These are phyloP conservation scores for Hydra vulgaris DNA, from an alignment of 30 jellyfish, hydroid and myxozoan genomes.

Conservation along the genomic window DNA sequence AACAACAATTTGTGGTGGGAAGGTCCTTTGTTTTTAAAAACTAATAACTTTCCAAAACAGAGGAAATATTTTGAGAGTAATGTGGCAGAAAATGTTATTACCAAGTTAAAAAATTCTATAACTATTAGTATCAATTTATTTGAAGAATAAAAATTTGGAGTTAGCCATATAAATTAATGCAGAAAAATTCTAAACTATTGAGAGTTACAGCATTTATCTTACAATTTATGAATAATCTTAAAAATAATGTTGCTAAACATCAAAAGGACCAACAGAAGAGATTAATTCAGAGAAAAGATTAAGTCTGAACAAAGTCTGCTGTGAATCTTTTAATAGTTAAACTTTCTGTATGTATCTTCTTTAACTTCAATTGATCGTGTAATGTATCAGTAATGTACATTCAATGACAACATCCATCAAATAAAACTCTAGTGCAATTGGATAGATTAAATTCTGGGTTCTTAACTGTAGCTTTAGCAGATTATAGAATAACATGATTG, in stretches of 20 bases:
- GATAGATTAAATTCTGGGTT: neutral
- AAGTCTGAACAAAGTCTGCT: neutral
- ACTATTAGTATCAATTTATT: neutral
- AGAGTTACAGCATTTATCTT: neutral
- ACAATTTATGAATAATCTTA: neutral
- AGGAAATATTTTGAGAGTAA: neutral
- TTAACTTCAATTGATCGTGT: neutral
- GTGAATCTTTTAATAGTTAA: neutral
- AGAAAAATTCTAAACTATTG: neutral
- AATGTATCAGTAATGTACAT: neutral
- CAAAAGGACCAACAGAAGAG: neutral
- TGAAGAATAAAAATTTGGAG: neutral
- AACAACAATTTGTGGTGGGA: neutral
- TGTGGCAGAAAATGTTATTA: neutral
- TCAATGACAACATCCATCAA: neutral
- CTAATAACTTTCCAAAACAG: neutral
- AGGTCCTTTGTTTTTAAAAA: neutral
- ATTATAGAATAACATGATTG: too few relatives aligned
- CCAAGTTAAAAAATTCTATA: neutral
- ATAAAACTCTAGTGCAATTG: neutral
- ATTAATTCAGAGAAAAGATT: neutral
- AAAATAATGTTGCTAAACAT: neutral
- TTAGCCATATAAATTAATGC: neutral
- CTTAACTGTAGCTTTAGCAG: neutral
- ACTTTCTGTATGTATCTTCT: constrained; percentile 3